These are phyloP conservation scores for Sphecodes monilicornis DNA, from an alignment of 2,888 invertebrate species.

Conservation along the genomic window DNA sequence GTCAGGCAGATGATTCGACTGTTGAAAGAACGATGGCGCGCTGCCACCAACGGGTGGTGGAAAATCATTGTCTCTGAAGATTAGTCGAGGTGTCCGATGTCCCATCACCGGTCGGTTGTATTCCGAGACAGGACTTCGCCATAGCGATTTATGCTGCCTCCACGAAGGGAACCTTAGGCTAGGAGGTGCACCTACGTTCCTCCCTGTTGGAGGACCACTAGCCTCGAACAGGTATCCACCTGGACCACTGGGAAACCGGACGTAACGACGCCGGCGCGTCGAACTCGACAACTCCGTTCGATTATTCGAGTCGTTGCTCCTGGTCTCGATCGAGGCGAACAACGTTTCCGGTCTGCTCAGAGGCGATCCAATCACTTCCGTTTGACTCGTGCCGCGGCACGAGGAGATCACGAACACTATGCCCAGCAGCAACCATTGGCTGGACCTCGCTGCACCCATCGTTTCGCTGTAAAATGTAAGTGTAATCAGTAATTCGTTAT, in stretches of 20 bases:
- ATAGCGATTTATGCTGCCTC: conserved; percentile 81
- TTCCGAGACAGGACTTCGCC: conserved; percentile 75
- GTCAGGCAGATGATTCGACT: conserved; percentile 81
- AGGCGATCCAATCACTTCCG: conserved; percentile 21
- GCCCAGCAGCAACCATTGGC: conserved; percentile 78
- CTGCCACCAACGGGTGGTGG: conserved; percentile 75
- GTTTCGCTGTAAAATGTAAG: conserved; percentile 61
- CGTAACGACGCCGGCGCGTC: conserved; percentile 72
- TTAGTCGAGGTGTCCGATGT: conserved; percentile 81
- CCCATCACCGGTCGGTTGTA: conserved; percentile 80
- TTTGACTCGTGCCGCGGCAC: conserved; percentile 56
- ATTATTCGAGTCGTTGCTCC: conserved; percentile 22
- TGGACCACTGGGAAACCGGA: conserved; percentile 77
- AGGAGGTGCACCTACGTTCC: conserved; percentile 64
- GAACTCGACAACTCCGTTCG: conserved; percentile 41
- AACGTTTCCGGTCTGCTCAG: conserved; percentile 22
- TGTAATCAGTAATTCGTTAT: background rate
- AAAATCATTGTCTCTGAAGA: conserved; percentile 82
- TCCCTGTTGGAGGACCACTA: conserved; percentile 59
- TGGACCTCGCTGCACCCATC: conserved; percentile 79
- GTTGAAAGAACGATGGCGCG: conserved; percentile 78
- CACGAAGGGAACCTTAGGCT: conserved; percentile 76
- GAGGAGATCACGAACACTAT: conserved; percentile 72
- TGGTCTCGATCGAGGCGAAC: conserved; percentile 23
- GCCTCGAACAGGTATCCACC: conserved; percentile 75